Conservation (phyloP, 2,888 invertebrate species). For the Sinodicranocentrus sp. region DNA sequence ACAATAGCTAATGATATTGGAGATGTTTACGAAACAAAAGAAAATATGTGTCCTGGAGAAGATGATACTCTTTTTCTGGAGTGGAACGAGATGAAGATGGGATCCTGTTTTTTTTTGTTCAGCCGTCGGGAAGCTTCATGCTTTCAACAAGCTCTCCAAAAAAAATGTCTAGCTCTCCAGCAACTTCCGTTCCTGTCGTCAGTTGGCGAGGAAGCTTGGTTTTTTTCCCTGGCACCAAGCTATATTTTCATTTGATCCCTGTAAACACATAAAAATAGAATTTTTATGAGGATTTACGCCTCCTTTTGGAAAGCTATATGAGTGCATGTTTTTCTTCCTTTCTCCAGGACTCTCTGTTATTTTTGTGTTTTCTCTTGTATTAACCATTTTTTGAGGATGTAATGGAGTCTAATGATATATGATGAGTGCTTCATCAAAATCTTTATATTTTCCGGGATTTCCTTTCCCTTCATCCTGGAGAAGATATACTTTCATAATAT, state of each 20-base stretch:
- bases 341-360: not conserved
- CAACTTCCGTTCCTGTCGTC: not conserved
- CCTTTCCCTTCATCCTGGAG: too few relatives aligned
- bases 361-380: slow-evolving; percentile 12
- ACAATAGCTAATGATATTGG: too few relatives aligned
- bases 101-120: not conserved
- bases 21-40: too few relatives aligned
- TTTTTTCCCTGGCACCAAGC: slow-evolving; percentile 52
- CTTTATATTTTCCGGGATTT: too few relatives aligned
- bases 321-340: slow-evolving; percentile 14
- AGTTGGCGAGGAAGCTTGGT: not conserved
- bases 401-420: slow-evolving; percentile 34
- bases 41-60: too few relatives aligned
- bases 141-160: too few relatives aligned
- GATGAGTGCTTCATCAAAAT: slow-evolving; percentile 41
- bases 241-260: slow-evolving; percentile 69
- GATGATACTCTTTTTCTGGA: not conserved
- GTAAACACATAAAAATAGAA: slow-evolving; percentile 73
- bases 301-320: slow-evolving; percentile 17
- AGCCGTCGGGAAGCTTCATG: too few relatives aligned
- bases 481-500: too few relatives aligned
- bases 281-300: slow-evolving; percentile 72
- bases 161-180: not conserved
- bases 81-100: not conserved
- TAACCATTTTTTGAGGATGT: slow-evolving; percentile 6